These are phyloP conservation scores for Cryptops parisi DNA, from an alignment of 2,888 invertebrate genomes.

Conservation along the genomic window DNA sequence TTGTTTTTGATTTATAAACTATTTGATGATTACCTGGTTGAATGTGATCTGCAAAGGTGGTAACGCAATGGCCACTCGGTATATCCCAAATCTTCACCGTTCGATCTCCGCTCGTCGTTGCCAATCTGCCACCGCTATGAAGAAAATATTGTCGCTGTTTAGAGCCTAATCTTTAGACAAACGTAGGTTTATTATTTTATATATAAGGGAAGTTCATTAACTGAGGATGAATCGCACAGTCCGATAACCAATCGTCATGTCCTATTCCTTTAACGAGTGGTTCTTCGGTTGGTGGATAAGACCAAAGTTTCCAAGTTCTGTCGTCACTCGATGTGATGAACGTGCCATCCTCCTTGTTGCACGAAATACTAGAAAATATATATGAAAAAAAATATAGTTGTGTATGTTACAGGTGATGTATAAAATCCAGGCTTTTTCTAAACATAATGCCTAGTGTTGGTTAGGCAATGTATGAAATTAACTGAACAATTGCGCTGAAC, in stretches of 20 bases:
- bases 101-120: constrained; percentile 7
- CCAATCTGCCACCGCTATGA: background rate
- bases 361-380: background rate
- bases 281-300: background rate
- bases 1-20: no score
- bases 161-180: no score
- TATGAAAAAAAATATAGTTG: background rate
- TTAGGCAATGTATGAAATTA: no score
- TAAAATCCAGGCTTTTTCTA: no score
- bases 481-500: no score
- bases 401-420: no score
- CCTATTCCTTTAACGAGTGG: background rate
- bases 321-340: constrained; percentile 7
- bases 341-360: background rate
- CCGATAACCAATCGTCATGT: constrained; percentile 6
- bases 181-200: no score
- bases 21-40: constrained; percentile 5
- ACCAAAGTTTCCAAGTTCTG: constrained; percentile 6
- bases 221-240: background rate
- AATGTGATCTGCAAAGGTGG: constrained; percentile 1
- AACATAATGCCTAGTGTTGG: no score
- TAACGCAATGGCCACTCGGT: background rate
- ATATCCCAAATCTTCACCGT: constrained; percentile 5
- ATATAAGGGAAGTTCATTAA: no score
- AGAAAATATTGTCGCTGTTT: no score